Evolutionary conservation across 2,888 invertebrate genomes (phyloP).

Genomic region (Nymphalis urticae): DNA sequence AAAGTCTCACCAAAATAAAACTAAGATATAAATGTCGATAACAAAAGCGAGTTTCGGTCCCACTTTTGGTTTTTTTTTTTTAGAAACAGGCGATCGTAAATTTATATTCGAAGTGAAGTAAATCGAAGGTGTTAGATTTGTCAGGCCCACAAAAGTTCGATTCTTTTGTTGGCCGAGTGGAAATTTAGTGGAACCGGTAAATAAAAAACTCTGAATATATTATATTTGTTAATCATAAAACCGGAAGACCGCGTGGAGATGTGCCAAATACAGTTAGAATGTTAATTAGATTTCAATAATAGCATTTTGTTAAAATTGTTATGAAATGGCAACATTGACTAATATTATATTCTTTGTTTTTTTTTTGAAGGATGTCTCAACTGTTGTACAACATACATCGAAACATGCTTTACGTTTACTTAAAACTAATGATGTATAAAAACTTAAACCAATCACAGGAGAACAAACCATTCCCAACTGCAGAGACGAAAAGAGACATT

Average conservation of each 20-base stretch:
- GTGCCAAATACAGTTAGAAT: conserved; percentile 21
- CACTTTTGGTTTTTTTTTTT: conserved; percentile 6
- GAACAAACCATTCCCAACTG: too few relatives aligned
- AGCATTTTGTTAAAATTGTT: conserved; percentile 12
- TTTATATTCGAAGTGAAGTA: conserved; percentile 23
- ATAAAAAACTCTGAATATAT: conserved; percentile 4
- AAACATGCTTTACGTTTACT: too few relatives aligned
- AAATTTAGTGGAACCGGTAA: conserved; percentile 19
- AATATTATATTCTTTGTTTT: not conserved
- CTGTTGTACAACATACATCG: too few relatives aligned
- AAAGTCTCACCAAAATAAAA: conserved; percentile 3
- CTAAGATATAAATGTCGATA: not conserved
- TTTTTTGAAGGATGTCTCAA: too few relatives aligned
- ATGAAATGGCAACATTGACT: not conserved
- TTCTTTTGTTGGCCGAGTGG: conserved; percentile 5
- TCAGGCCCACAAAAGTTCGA: conserved; percentile 16
- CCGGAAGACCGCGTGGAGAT: conserved; percentile 13
- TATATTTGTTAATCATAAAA: conserved; percentile 11
- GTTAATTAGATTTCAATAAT: conserved; percentile 19
- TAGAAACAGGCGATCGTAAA: conserved; percentile 14
- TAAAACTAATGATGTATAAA: too few relatives aligned
- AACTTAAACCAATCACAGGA: too few relatives aligned
- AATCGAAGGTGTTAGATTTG: conserved; percentile 23
- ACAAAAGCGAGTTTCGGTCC: conserved; percentile 12
- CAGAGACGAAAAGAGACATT: too few relatives aligned